Conservation (phyloP, 1,140 invertebrate species). For the Aporrectodea caliginosa region DNA sequence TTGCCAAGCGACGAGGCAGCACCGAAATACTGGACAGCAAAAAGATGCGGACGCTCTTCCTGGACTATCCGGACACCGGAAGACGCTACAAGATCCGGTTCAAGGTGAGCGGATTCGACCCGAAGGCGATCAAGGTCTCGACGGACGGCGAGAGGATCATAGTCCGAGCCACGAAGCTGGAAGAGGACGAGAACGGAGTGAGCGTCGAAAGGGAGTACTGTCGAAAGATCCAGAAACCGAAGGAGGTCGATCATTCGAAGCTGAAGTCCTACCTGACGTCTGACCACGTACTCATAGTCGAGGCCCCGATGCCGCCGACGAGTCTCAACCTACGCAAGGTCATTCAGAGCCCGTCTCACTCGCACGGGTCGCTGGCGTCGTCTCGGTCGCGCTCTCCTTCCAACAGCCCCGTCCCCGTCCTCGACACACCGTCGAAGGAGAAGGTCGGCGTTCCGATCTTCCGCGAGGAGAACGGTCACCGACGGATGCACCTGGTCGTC, state of each 20-base stretch:
- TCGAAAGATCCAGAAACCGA: constrained; percentile 31
- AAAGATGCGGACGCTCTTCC: constrained; percentile 32
- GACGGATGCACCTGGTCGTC: constrained; percentile 27
- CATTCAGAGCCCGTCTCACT: constrained; percentile 27
- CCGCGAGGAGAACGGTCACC: constrained; percentile 23
- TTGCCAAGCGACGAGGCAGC: constrained; percentile 29
- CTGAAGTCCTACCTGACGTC: constrained; percentile 32
- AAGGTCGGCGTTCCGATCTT: constrained; percentile 31
- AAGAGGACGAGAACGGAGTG: not conserved
- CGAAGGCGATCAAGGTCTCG: constrained; percentile 12
- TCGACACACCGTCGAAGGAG: constrained; percentile 12
- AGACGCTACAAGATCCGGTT: constrained; percentile 29
- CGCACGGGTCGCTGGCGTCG: constrained; percentile 17
- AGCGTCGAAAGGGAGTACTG: constrained; percentile 11
- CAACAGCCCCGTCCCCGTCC: constrained; percentile 9
- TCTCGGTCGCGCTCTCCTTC: constrained; percentile 14
- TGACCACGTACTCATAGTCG: constrained; percentile 28
- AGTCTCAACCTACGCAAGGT: constrained; percentile 28
- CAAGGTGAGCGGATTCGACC: constrained; percentile 23
- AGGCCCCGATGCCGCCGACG: constrained; percentile 26
- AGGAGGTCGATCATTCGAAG: constrained; percentile 29
- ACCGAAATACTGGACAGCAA: constrained; percentile 28
- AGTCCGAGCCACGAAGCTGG: constrained; percentile 24
- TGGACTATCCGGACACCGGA: constrained; percentile 30
- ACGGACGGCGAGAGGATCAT: constrained; percentile 29